Base-by-base conservation (phyloP, 2,888 invertebrate species). In the Cheilosia pagana region DNA sequence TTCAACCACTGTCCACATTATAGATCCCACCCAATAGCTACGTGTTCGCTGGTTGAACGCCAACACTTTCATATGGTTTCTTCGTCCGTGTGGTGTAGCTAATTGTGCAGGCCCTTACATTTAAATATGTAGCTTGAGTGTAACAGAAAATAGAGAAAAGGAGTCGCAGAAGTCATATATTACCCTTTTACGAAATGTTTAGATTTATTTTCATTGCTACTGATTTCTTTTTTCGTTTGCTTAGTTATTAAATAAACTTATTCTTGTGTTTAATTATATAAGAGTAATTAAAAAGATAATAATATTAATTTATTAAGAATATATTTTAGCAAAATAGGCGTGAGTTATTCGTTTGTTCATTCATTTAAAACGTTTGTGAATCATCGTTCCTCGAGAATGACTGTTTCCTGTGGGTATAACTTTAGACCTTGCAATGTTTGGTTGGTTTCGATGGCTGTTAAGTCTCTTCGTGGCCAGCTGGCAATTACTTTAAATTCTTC, bases 391-490 rank as follows among this genome's bases (percentile, higher is more conserved):
- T 98, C 98, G 88, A 98, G 93, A 93, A 97, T 97, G 88, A 98
- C 94, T 87, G 98, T 98, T 94, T 98, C 98, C 94, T 98, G 98
- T 68, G 97, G 96, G 92, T 94, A 97, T 89, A 98, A 94, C 92
- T 97, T 97, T 88, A 98, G 93, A 88, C 96, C 95, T 91, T 95
- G 94, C 88, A 99, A 93, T 83, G 97, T 96, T 92, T 95, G 94
- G 89, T 93, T 94, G 55, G 93, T 93, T 92, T 97, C 95, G 92
- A 96, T 93, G 87, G 94, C 93, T 86, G 98, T 96, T 93, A 98
- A 97, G 94, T 98, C 98, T 94, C 96, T 95, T 90, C 98, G 95
- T 90, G 98, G 98, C 96, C 96, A 98, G 92, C 97, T 96, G 88
- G 96, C 95, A 89, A 98, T 95, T 81, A 98, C 95, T 94, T 98